Base-by-base conservation (phyloP, 2,797 vertebrate species). In the Ataeniobius toweri region DNA sequence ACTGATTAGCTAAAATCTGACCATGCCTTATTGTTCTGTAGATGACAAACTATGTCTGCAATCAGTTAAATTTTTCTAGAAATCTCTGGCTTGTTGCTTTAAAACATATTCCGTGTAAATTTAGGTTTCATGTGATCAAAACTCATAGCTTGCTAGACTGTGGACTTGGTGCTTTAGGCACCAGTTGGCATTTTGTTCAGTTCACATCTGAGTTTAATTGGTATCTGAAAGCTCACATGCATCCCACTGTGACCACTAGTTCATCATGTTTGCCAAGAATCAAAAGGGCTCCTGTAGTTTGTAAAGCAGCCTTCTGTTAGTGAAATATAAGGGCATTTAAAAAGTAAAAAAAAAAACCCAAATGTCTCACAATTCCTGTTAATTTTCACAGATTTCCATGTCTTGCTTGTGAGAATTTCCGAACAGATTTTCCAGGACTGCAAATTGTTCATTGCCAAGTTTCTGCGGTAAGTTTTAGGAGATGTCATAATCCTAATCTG, bases 311-410 rank as follows among this genome's bases (percentile, higher is more conserved):
- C 39, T 61, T 70, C 80, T 87, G 75, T 80, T 85, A 83, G 67
- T 13, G 61, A 80, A 78, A 76, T 82, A 51, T 59, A 59, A 26
- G 69, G n/a, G 72, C 0, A 50, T 85, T 86, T 80, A 22, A 81
- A 31, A 53, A n/a, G 73, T 55, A 73, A 81, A 56, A 2, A 36
- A 41, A 18, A 71, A 76, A 79, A 51, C 12, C n/a, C 36, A 36
- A 65, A 85, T 89, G 80, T 41, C 59, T 79, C 16, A 79, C 82
- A 79, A 78, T 78, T 80, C 51, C 68, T 26, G 58, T 85, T 88
- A 0, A 51, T 84, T 89, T 85, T 75, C 84, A 78, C 94, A 96
- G 95, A 93, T 91, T 92, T 94, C 88, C 89, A 94, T 94, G 94
- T 93, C 86, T 92, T 83, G 79, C 78, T 82, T 92, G 83, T 93